These are phyloP conservation scores for Hydractinia symbiolongicarpus DNA, from an alignment of 30 jellyfish, hydroid and myxozoan genomes.

Conservation along the genomic window DNA sequence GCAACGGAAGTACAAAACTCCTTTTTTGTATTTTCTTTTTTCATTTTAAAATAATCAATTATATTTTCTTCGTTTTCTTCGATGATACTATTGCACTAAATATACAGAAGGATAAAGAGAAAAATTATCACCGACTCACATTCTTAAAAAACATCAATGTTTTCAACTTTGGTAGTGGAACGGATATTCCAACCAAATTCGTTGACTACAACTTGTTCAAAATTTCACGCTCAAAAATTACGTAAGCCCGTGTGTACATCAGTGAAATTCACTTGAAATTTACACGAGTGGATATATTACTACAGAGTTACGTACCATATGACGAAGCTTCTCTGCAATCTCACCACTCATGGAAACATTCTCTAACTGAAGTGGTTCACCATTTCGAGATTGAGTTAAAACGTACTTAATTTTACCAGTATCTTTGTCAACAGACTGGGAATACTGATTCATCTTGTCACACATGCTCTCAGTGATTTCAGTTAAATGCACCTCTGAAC, in stretches of 20 bases:
- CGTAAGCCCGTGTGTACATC: too few relatives aligned
- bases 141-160: not conserved
- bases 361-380: conserved; percentile 60
- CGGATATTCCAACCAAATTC: too few relatives aligned
- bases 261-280: not conserved
- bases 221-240: too few relatives aligned
- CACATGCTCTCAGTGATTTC: conserved; percentile 68
- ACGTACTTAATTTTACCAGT: conserved; percentile 46
- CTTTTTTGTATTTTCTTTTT: conserved; percentile 13
- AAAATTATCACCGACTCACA: too few relatives aligned
- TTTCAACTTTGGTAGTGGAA: too few relatives aligned
- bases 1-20: conserved; percentile 19
- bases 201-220: too few relatives aligned
- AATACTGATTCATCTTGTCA: conserved; percentile 61
- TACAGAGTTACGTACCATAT: conserved; percentile 17
- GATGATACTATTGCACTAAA: conserved; percentile 56
- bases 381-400: conserved; percentile 82
- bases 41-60: conserved; percentile 50
- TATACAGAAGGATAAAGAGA: not conserved
- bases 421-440: conserved; percentile 62
- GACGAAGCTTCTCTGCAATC: conserved; percentile 55
- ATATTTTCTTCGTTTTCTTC: conserved; percentile 88
- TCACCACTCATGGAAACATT: conserved; percentile 81
- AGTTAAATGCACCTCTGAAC: conserved; percentile 81
- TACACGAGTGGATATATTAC: not conserved